Evolutionary conservation across 2,797 vertebrate genomes (phyloP).

Genomic region (Holocentrus rufus): DNA sequence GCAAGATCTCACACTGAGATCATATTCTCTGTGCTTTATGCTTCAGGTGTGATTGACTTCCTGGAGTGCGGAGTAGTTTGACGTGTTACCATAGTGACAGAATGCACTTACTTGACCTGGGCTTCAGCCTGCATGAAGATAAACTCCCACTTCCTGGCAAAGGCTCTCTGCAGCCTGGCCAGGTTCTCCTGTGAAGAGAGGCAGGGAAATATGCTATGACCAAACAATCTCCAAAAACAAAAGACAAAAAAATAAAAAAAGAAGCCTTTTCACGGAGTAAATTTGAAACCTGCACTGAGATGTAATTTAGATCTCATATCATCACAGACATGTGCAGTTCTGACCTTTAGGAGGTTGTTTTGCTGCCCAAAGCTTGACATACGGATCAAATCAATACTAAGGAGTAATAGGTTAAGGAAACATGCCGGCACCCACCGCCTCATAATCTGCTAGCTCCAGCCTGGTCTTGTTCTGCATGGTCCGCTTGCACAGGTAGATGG

Average conservation of each 20-base stretch:
- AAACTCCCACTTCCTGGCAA: conserved; percentile 97
- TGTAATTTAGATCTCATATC: conserved; percentile 4
- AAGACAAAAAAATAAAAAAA: too few species aligned
- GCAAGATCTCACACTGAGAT: background rate
- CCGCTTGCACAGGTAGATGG: conserved; percentile 97
- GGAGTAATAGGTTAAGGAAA: too few species aligned
- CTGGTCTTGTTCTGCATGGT: conserved; percentile 99
- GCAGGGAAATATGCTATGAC: conserved; percentile 31
- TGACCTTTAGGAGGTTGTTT: conserved; percentile 41
- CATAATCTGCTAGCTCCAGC: conserved; percentile 95
- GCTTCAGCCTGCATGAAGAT: conserved; percentile 99
- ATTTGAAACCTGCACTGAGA: conserved; percentile 5
- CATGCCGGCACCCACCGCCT: conserved; percentile 89
- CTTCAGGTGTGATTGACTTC: conserved; percentile 38
- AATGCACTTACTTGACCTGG: conserved; percentile 96
- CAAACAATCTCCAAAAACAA: too few species aligned
- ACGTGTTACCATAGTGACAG: too few species aligned
- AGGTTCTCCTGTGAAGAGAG: conserved; percentile 92
- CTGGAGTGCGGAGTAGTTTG: too few species aligned
- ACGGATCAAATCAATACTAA: conserved; percentile 45
- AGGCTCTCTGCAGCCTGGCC: conserved; percentile 93
- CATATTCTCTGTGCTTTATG: conserved; percentile 25
- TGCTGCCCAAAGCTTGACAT: conserved; percentile 27
- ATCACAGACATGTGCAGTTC: background rate
- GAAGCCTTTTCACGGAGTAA: conserved; percentile 48